Evolutionary conservation across 2,888 invertebrate species (phyloP).

Genomic region (Ditula angustiorana): DNA sequence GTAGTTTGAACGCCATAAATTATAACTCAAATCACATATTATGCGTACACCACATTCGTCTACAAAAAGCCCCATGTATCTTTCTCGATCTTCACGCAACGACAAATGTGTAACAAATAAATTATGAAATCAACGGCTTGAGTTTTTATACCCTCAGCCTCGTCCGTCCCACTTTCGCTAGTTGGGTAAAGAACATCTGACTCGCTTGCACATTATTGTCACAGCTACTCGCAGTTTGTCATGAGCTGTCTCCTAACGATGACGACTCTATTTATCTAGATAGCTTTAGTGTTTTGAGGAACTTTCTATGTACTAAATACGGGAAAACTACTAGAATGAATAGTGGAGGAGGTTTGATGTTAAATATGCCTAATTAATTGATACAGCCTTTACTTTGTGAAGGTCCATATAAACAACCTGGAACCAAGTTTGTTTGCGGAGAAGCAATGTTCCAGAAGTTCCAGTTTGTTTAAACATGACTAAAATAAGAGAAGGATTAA

Average conservation of each 20-base stretch:
- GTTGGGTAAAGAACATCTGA: conserved; percentile 47
- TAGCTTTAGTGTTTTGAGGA: conserved; percentile 46
- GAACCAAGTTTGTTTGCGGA: no score
- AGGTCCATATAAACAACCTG: no score
- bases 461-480: no score
- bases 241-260: conserved; percentile 73
- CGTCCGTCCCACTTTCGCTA: conserved; percentile 59
- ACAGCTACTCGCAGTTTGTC: conserved; percentile 73
- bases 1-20: conserved; percentile 81
- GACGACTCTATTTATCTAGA: conserved; percentile 73
- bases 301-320: conserved; percentile 1
- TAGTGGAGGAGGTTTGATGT: no score
- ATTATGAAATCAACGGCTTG: conserved; percentile 83
- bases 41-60: conserved; percentile 77
- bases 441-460: no score
- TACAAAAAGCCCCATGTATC: conserved; percentile 83
- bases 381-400: no score
- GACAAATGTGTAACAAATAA: conserved; percentile 86
- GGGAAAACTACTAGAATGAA: conserved; percentile 7
- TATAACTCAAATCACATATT: conserved; percentile 83
- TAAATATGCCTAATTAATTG: no score
- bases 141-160: conserved; percentile 77
- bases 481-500: no score
- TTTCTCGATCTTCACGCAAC: conserved; percentile 83
- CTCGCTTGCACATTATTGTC: conserved; percentile 62